Percentiles rank a stretch among this genome's conserved stretches.
Evolutionary conservation across 2,888 invertebrate species (phyloP).

Genomic region (Cheilosia impressa): DNA sequence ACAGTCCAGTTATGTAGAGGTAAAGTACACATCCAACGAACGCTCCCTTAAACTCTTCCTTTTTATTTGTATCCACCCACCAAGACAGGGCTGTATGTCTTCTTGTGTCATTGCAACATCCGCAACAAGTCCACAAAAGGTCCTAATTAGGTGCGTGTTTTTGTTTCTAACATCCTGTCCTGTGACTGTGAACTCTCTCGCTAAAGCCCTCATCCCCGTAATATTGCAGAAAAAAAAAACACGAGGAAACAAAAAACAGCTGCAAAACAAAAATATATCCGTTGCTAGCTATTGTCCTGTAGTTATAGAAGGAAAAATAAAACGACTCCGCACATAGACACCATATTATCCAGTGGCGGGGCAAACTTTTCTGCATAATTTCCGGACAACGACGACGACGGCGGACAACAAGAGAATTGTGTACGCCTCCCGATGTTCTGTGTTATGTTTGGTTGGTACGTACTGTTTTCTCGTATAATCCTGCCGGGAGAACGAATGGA

Average conservation of each 20-base stretch:
- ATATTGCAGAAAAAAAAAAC: conserved; percentile 27
- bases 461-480: conserved; percentile 39
- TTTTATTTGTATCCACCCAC: too few relatives aligned
- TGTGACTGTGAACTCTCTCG: conserved; percentile 31
- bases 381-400: conserved; percentile 53
- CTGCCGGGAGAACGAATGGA: neutral
- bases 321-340: conserved; percentile 40
- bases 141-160: conserved; percentile 75
- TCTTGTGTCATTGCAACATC: conserved; percentile 68
- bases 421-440: conserved; percentile 63
- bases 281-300: conserved; percentile 28
- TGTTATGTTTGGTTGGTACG: conserved; percentile 33
- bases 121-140: conserved; percentile 74
- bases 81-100: conserved; percentile 18
- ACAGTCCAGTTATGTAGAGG: too few relatives aligned
- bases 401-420: conserved; percentile 63
- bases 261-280: conserved; percentile 13
- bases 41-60: too few relatives aligned
- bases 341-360: conserved; percentile 61
- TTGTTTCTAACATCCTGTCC: conserved; percentile 69
- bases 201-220: conserved; percentile 40
- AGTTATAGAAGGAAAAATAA: neutral
- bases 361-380: conserved; percentile 74
- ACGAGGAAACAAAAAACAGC: too few relatives aligned
- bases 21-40: too few relatives aligned